Base-by-base conservation (phyloP, 64 coral and sea anemone genomes). In the Hydrozoanthus tunicans region DNA sequence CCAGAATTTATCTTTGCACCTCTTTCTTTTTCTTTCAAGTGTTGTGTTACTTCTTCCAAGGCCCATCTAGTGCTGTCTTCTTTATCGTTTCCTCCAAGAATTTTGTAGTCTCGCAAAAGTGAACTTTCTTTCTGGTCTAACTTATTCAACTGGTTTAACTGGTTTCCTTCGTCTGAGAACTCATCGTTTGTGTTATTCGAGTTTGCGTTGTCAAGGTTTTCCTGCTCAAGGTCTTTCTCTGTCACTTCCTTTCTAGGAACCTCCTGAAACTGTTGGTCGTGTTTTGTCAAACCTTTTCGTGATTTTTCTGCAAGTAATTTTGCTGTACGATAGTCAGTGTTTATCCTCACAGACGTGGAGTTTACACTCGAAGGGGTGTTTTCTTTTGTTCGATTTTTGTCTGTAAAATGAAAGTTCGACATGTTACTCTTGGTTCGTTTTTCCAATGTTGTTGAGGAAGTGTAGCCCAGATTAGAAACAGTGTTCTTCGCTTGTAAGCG, bases 51-150 rank as follows among this genome's bases (percentile, higher is more conserved):
- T 73, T 88, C 84, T 6, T 88, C 84, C 26, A 88, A 23, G 3
- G 84, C 84, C 84, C 84, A 88, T 51, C 24, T 88, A 51, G 84
- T 55, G 9, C 84, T 88, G 53, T 88, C 84, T 25, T 88, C 84
- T 4, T 88, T 55, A 1, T 88, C 84, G 60, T 61, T 70, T 17
- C 24, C 84, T 51, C 84, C 69, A 88, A 88, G 84, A 52, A 59
- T 13, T 88, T 88, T 88, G 56, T 88, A 88, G 68, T 73, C 70
- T 12, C 5, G 12, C 24, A 88, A 59, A 56, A 75, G 25, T 24
- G 12, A 59, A 13, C 25, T 88, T 11, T 88, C 84, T 58, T 59
- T 56, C 1, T 12, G 10, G 0, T 56, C 59, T 59, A 70, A 56
- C 9, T 7, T 67, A 55, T 56, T 85, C 56, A 43, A 43, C 2